These are phyloP conservation scores for Otocyon megalotis DNA, from an alignment of 2,113 vertebrate species.

Conservation along the genomic window DNA sequence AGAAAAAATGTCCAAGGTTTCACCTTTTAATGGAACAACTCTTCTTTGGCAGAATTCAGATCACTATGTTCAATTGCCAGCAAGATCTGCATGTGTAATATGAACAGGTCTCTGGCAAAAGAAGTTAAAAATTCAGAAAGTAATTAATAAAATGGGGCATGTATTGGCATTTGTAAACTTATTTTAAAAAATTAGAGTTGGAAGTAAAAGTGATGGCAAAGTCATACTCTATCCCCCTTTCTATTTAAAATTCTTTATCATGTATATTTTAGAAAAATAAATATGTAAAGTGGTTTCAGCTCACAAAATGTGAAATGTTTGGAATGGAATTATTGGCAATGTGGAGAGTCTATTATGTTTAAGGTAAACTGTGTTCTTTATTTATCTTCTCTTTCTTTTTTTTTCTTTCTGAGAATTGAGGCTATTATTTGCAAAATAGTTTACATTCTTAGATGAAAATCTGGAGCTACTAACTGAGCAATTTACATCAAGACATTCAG, in stretches of 20 bases:
- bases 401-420: neutral
- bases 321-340: neutral
- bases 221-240: neutral
- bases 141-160: neutral
- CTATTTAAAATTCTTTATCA: neutral
- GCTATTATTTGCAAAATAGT: neutral
- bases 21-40: neutral
- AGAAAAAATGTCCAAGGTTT: neutral
- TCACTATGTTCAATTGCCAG: neutral
- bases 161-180: neutral
- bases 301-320: neutral
- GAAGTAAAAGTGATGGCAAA: neutral
- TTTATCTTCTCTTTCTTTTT: neutral
- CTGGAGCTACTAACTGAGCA: neutral
- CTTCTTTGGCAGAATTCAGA: neutral
- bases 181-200: neutral
- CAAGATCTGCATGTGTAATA: neutral
- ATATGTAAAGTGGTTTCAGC: neutral
- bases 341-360: neutral
- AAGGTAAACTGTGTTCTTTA: neutral
- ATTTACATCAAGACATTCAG: neutral
- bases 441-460: neutral
- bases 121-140: neutral
- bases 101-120: neutral
- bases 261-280: neutral